Conservation (phyloP, 1,140 invertebrate species). For the Caenorhabditis briggsae region DNA sequence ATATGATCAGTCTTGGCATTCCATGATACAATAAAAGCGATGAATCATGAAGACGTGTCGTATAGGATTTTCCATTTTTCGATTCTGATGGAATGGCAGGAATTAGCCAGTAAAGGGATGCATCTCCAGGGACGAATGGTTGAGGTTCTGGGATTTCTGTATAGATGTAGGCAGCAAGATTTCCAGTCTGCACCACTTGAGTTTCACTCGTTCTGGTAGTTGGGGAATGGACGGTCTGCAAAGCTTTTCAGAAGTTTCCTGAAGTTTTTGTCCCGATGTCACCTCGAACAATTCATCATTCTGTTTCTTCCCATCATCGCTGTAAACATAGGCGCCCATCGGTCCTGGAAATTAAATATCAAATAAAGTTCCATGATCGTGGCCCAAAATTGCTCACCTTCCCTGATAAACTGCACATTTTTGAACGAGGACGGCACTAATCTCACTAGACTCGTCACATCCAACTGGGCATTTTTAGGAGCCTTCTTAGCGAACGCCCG, state of each 20-base stretch:
- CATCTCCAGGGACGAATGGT: not conserved
- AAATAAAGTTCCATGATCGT: not conserved
- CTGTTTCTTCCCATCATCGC: not conserved
- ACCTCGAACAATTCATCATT: constrained; percentile 15
- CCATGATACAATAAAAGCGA: constrained; percentile 40
- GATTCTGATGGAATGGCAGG: constrained; percentile 1
- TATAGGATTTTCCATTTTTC: not conserved
- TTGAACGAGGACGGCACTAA: constrained; percentile 15
- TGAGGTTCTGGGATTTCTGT: constrained; percentile 4
- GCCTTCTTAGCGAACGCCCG: constrained; percentile 4
- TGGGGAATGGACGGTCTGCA: not conserved
- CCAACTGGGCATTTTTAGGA: constrained; percentile 33
- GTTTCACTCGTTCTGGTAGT: constrained; percentile 4
- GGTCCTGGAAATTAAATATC: not conserved
- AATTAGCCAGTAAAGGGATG: constrained; percentile 24
- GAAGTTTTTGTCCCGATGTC: not conserved
- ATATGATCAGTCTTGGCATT: constrained; percentile 22
- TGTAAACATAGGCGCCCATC: constrained; percentile 38
- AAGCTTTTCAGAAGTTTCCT: not conserved
- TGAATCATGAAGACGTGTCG: constrained; percentile 30
- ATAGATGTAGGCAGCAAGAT: constrained; percentile 49
- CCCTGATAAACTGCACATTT: constrained; percentile 41
- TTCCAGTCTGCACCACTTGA: constrained; percentile 10
- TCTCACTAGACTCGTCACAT: constrained; percentile 22
- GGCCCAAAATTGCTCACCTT: not conserved